phyloP scores from a whole-genome alignment of 37 sponge, comb jelly and placozoan species.

The Tethya wilhelma region DNA sequence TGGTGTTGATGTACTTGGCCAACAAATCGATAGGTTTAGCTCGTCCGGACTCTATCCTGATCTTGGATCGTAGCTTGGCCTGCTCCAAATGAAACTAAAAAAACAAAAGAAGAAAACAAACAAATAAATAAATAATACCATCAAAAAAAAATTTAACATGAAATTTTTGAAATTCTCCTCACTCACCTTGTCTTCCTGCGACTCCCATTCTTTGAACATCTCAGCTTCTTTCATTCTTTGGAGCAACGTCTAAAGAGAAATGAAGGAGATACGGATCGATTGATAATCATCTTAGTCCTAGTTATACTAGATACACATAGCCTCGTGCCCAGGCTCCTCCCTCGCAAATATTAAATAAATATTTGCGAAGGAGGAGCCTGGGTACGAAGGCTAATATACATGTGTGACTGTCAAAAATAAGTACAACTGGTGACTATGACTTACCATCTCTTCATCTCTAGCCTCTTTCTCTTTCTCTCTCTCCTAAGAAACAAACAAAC shows the following conservation, averaged over 20 bases:
- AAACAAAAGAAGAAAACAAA: background rate
- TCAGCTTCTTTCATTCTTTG: constrained; percentile 96
- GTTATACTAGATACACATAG: too few species aligned
- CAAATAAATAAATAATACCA: background rate
- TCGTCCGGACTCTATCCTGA: constrained; percentile 86
- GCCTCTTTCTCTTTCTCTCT: constrained; percentile 92
- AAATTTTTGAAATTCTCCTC: background rate
- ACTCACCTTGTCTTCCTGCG: constrained; percentile 92
- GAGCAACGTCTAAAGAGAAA: constrained; percentile 50
- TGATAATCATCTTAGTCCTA: too few species aligned
- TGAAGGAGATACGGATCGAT: too few species aligned
- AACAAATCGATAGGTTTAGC: constrained; percentile 98
- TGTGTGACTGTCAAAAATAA: background rate
- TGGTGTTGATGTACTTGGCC: constrained; percentile 89
- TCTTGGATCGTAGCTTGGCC: constrained; percentile 89
- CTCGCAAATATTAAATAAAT: too few species aligned
- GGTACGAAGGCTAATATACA: too few species aligned
- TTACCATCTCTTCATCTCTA: constrained; percentile 86
- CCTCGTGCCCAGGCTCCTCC: too few species aligned
- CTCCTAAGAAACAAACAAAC: constrained; percentile 60
- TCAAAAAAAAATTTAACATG: background rate
- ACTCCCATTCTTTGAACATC: constrained; percentile 95
- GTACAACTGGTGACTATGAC: background rate
- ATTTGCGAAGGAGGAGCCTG: too few species aligned
- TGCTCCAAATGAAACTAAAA: constrained; percentile 95